Evolutionary conservation across 2,113 vertebrate species (phyloP).

Genomic region (Butorides virescens): DNA sequence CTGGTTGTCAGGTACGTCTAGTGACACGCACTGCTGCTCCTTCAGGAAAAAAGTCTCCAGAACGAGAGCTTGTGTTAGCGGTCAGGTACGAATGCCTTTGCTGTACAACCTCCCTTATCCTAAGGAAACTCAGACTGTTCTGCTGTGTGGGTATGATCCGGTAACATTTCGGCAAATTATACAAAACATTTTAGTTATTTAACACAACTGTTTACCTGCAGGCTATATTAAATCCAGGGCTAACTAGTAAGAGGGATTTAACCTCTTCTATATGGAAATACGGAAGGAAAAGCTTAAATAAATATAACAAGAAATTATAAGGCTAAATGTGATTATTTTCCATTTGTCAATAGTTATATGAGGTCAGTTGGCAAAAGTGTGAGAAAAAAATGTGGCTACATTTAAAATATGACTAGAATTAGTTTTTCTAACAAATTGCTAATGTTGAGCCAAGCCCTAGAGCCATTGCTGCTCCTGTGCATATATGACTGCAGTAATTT

Average conservation of each 20-base stretch:
- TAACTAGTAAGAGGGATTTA: conserved; percentile 39
- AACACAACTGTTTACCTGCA: conserved; percentile 34
- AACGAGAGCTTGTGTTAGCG: not conserved
- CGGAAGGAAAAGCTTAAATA: conserved; percentile 42
- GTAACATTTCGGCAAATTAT: not conserved
- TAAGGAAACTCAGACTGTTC: not conserved
- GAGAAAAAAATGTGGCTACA: conserved; percentile 42
- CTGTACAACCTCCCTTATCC: not conserved
- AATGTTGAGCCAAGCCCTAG: conserved; percentile 11
- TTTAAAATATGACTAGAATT: conserved; percentile 49
- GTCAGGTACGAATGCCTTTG: not conserved
- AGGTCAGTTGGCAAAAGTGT: conserved; percentile 51
- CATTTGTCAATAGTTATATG: conserved; percentile 53
- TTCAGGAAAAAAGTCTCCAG: not conserved
- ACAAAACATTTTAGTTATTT: conserved; percentile 23
- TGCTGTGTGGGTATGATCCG: not conserved
- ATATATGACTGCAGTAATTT: not conserved
- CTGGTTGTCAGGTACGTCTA: conserved; percentile 8
- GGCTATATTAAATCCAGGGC: conserved; percentile 43
- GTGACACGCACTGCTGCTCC: not conserved
- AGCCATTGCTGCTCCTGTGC: not conserved
- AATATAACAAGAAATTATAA: conserved; percentile 41
- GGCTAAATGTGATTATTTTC: conserved; percentile 54
- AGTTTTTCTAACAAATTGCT: conserved; percentile 40
- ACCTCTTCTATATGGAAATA: conserved; percentile 32